Evolutionary conservation across 2,113 vertebrate species (phyloP).

Genomic region (Hystrix cristata): DNA sequence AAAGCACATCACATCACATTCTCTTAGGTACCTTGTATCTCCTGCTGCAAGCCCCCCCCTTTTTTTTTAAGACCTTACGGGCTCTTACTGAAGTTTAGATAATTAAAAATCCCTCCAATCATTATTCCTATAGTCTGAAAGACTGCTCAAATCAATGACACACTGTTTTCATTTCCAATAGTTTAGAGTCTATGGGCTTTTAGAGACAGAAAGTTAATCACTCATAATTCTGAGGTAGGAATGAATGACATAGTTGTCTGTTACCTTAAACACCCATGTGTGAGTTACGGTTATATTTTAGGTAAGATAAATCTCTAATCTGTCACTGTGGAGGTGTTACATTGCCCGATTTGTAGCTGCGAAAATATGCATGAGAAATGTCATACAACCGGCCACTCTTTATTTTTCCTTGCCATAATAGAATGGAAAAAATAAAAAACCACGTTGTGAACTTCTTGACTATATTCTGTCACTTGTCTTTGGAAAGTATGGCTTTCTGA

Average conservation of each 20-base stretch:
- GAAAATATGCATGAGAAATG: constrained; percentile 51
- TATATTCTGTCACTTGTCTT: constrained; percentile 14
- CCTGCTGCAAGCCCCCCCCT: neutral
- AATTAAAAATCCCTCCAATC: constrained; percentile 68
- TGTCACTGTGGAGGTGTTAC: neutral
- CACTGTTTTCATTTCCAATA: constrained; percentile 65
- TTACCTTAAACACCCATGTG: constrained; percentile 56
- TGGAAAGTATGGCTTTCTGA: neutral
- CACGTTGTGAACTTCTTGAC: neutral
- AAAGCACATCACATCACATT: neutral
- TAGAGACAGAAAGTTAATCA: constrained; percentile 70
- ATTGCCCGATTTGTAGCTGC: constrained; percentile 45
- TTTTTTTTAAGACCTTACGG: constrained; percentile 5
- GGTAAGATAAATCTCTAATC: constrained; percentile 49
- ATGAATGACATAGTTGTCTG: constrained; percentile 76
- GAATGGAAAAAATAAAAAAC: neutral
- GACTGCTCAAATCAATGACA: constrained; percentile 64
- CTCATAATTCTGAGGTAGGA: constrained; percentile 77
- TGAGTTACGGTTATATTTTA: constrained; percentile 23
- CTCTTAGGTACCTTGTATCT: constrained; percentile 6
- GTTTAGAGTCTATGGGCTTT: constrained; percentile 64
- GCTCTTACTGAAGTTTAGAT: constrained; percentile 55
- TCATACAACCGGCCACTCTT: neutral
- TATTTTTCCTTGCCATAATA: neutral
- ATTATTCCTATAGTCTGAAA: constrained; percentile 73